These are phyloP conservation scores for Dolichoris vasculosae DNA, from an alignment of 1,140 invertebrate genomes.

Conservation along the genomic window DNA sequence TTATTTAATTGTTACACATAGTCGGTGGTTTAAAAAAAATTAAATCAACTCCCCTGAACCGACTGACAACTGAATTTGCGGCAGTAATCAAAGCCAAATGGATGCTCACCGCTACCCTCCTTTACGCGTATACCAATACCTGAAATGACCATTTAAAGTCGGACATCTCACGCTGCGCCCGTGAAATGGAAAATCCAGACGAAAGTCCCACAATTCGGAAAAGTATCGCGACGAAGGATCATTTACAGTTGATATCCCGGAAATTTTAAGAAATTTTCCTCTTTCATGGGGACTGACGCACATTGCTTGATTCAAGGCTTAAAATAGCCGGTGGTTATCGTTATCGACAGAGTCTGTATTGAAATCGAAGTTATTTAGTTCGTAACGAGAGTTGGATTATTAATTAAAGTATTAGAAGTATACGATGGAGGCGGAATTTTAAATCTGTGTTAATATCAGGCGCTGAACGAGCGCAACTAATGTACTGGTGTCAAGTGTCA, in stretches of 20 bases:
- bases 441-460: background rate
- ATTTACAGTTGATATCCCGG: background rate
- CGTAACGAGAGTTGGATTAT: background rate
- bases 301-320: background rate
- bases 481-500: background rate
- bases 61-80: background rate
- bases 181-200: conserved; percentile 12
- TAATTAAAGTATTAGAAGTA: background rate
- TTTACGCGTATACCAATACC: background rate
- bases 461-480: background rate
- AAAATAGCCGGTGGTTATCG: background rate
- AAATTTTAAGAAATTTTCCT: background rate
- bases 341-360: too few relatives aligned
- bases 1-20: too few relatives aligned
- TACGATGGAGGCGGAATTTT: background rate
- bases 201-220: conserved; percentile 13
- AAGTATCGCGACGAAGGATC: background rate
- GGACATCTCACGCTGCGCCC: background rate
- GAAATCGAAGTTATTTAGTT: background rate
- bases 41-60: background rate
- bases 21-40: background rate
- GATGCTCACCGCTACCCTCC: background rate
- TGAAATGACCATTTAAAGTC: conserved; percentile 18
- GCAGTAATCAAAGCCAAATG: background rate
- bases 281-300: background rate